Base-by-base conservation (phyloP, 2,113 vertebrate species). In the Chaetodon auriga region DNA sequence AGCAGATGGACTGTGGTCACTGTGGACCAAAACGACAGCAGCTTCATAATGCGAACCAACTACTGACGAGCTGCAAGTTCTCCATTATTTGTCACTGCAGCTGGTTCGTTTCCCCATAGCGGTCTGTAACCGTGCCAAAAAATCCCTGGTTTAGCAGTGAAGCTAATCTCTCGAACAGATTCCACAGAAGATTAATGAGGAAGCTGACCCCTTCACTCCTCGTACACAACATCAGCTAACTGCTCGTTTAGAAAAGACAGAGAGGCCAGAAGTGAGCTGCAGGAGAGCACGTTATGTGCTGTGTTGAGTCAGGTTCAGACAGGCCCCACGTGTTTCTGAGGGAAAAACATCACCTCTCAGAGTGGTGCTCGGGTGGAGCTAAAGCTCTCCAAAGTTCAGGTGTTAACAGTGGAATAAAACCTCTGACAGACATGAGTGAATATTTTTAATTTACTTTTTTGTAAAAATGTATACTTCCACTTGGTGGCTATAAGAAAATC, bases 91-190 rank as follows among this genome's bases (percentile, higher is more conserved):
- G 88, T 64, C 84, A 83, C 81, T 38, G 66, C 60, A 62, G 78
- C 65, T 90, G 82, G 90, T 74, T 82, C 63, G 81, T 41, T 78
- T 82, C 55, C 70, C 36, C 16, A 3, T 1, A 48, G 60, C 49
- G 36, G 57, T 13, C 18, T 45, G 35, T 43, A 82, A 54, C 53
- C 5, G 55, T 35, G 77, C 73, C 77, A 78, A 79, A 80, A 75
- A 8, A 30, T 64, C 41, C 18, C 23, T 48, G 43, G 53, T 71
- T 68, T 58, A 64, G 35, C 62, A 55, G 23, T 10, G 62, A 41
- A 53, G 76, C 9, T 87, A 86, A 92, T 84, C 81, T 53, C 72
- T 35, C 63, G 13, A 75, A n/a, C 64, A 69, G 73, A 87, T 89
- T 90, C 84, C 85, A 13, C 23, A 74, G 77, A 71, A 25, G 80